Base-by-base conservation (phyloP, 2,888 invertebrate species). In the Pterostichus madidus region DNA sequence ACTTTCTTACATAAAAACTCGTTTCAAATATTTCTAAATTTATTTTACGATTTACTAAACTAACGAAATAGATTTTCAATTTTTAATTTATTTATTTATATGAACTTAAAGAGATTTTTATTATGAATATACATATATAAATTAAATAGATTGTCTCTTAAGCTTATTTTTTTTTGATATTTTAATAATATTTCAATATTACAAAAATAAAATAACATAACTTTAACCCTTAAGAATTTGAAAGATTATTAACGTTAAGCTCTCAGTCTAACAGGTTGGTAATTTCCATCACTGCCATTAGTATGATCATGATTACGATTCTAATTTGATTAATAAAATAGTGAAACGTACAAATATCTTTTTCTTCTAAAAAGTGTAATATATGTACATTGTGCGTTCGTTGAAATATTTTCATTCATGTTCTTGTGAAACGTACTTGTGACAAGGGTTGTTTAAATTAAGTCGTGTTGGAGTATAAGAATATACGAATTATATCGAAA, bases 261-360 rank as follows among this genome's bases (percentile, higher is more conserved):
- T 15, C 24, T 24, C 56, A 56, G 13, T 24, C 24, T 32, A 35
- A 64, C 31, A 35, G 13, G 49, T 64, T 64, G 64, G 64, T 64
- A 53, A 79, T 73, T 78, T 83, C 52, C 35, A 84, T 84, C 84
- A 84, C 84, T 84, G 84, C 84, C 84, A 83, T 84, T 84, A 84
- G 79, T 79, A 64, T 68, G 71, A 80, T 78, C 68, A 68, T 80
- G 32, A 68, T 35, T 31, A 80, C 49, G 31, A 31, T 59, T 80
- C 44, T 73, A 49, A 53, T 81, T 73, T 81, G 24, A 59, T 31
- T 80, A 31, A 68, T 2, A 80, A 61, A 80, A 75, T 46, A 81
- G 59, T 46, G 44, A 75, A 75, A 75, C 81, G 81, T 81, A 81
- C 81, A 81, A 81, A 81, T 81, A 56, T 44, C 59, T 75, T 81